Conservation (phyloP, 2,113 vertebrate species). For the Cyphomyrus plagiostoma region DNA sequence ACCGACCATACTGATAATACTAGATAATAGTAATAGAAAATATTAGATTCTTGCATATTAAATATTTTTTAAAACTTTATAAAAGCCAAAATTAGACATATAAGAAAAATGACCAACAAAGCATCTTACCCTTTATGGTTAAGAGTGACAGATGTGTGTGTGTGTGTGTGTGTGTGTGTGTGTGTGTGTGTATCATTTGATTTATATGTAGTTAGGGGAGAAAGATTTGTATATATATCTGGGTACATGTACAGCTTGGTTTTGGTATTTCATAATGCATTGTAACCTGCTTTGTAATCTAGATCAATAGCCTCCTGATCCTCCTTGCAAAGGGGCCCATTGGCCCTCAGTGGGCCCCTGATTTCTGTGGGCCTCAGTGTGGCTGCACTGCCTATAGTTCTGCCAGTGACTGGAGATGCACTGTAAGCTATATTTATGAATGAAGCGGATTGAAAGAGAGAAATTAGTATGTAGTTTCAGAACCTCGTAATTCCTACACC, state of each 20-base stretch:
- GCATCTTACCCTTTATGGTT: too few relatives aligned
- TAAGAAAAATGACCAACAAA: too few relatives aligned
- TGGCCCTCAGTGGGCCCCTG: not conserved
- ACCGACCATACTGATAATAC: not conserved
- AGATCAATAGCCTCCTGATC: not conserved
- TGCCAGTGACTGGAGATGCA: not conserved
- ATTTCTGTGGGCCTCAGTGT: not conserved
- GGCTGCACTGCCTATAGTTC: not conserved
- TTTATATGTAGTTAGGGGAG: not conserved
- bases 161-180: too few relatives aligned
- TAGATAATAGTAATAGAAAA: too few relatives aligned
- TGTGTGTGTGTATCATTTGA: not conserved
- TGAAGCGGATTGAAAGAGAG: not conserved
- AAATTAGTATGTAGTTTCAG: not conserved
- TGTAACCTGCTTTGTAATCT: not conserved
- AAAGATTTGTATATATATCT: not conserved
- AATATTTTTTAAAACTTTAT: too few relatives aligned
- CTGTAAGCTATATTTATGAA: not conserved
- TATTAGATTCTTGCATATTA: too few relatives aligned
- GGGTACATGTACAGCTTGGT: not conserved
- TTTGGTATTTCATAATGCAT: not conserved
- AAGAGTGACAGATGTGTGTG: too few relatives aligned
- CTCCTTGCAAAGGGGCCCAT: not conserved
- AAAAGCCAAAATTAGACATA: too few relatives aligned
- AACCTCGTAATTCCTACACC: not conserved